Conservation (phyloP, 2,113 vertebrate species). For the Tyto alba region DNA sequence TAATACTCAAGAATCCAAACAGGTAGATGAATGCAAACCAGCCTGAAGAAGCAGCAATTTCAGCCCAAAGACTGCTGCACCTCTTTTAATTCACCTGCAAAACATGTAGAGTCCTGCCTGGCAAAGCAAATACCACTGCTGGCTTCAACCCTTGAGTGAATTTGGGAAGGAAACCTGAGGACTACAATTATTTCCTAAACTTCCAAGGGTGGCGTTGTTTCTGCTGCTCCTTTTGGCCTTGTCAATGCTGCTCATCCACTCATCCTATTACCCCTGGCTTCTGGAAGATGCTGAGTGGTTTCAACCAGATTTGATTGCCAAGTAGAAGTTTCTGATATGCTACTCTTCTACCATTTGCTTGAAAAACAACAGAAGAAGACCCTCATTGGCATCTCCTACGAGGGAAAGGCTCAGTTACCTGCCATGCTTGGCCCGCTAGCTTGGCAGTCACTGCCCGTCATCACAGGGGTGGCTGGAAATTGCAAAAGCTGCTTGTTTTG, state of each 20-base stretch:
- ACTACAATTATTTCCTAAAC: not conserved
- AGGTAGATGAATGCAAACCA: not conserved
- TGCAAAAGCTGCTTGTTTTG: not conserved
- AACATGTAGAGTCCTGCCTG: not conserved
- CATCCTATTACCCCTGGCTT: not conserved
- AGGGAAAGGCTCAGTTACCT: not conserved
- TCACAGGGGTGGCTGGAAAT: not conserved
- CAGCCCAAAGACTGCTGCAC: not conserved
- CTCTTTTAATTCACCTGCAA: not conserved
- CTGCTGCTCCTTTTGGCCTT: not conserved
- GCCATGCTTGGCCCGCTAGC: not conserved
- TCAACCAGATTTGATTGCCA: not conserved
- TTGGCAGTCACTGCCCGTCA: not conserved
- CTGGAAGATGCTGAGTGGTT: not conserved
- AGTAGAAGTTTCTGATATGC: not conserved
- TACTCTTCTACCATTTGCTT: not conserved
- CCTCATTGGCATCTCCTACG: not conserved
- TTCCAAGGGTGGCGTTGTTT: not conserved
- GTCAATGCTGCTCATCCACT: not conserved
- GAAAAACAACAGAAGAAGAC: not conserved
- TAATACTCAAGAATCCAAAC: not conserved
- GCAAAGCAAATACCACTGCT: not conserved
- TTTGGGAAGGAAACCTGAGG: not conserved
- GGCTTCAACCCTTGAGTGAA: not conserved
- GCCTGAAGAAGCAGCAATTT: not conserved